These are phyloP conservation scores for Python bivittatus DNA, from an alignment of 2,113 vertebrate species.

Conservation along the genomic window DNA sequence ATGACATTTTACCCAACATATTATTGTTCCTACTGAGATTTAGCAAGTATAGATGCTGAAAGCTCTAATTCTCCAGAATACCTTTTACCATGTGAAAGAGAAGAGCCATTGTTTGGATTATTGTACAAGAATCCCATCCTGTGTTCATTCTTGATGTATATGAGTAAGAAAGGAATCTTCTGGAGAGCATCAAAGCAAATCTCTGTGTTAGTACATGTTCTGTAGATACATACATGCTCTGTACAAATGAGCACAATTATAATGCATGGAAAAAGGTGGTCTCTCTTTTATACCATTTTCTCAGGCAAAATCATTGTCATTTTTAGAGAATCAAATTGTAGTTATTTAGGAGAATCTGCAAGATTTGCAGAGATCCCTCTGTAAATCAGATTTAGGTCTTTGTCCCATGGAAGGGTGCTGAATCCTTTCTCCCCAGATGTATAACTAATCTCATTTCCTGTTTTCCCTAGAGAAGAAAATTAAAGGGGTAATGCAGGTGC, in stretches of 20 bases:
- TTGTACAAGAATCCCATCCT: neutral
- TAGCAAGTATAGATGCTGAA: neutral
- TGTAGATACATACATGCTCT: too few species aligned
- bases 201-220: neutral
- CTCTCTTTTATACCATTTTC: neutral
- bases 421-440: neutral
- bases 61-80: neutral
- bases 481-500: neutral
- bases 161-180: neutral
- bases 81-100: neutral
- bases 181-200: neutral
- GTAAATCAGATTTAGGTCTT: neutral
- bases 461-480: neutral
- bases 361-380: neutral
- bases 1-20: neutral
- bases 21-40: neutral
- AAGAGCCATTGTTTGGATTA: neutral
- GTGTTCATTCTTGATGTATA: neutral
- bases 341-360: neutral
- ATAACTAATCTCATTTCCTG: neutral
- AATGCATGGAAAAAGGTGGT: neutral
- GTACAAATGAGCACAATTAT: neutral
- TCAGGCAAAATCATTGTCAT: neutral
- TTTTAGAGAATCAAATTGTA: neutral
- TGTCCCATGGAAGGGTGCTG: neutral